Base-by-base conservation (phyloP, 2,113 vertebrate genomes). In the Leptobrachium ailaonicum region DNA sequence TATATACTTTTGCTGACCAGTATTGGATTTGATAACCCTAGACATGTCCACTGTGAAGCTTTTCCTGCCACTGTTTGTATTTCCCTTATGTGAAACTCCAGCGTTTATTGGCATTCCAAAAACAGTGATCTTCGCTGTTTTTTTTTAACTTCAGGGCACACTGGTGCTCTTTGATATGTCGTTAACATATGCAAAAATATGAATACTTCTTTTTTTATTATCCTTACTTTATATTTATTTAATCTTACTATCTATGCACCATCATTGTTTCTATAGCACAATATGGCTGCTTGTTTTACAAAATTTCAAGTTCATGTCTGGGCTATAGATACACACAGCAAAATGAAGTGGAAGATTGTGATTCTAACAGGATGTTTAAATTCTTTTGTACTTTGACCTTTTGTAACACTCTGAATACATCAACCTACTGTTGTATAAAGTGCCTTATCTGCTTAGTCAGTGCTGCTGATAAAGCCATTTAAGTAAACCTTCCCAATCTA, bases 381-480 rank as follows among this genome's bases (percentile, higher is more conserved):
- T 54, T 75, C 63, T 81, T 80, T 81, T 75, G 79, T 81, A 81
- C 79, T 81, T 81, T 81, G 79, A 68, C 79, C 66, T 69, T 75
- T 81, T 75, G 71, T 69, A 75, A 40, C 64, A 47, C 53, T 44
- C 42, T 81, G 54, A 81, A 81, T 81, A 69, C 64, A 69, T 58
- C 71, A 75, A 81, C 42, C 71, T 20, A 42, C 44, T 64, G 69
- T 71, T 80, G 63, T 73, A 67, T 62, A 67, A 75, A 75, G 62
- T 62, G 54, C 43, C 60, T 75, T 75, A 68, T 81, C 79, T 75
- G 79, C 79, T 75, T 68, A 75, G 79, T 75, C 79, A 81, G 71
- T 81, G 79, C 79, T 81, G 79, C 79, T 81, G 79, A 81, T 81
- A 69, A 62, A 68, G 72, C 71, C 72, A 74, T 81, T 81, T 75